Evolutionary conservation across 2,888 invertebrate genomes (phyloP), one percentile per base, ranked within the genome.

Genomic region (Hoplodrina ambigua): DNA sequence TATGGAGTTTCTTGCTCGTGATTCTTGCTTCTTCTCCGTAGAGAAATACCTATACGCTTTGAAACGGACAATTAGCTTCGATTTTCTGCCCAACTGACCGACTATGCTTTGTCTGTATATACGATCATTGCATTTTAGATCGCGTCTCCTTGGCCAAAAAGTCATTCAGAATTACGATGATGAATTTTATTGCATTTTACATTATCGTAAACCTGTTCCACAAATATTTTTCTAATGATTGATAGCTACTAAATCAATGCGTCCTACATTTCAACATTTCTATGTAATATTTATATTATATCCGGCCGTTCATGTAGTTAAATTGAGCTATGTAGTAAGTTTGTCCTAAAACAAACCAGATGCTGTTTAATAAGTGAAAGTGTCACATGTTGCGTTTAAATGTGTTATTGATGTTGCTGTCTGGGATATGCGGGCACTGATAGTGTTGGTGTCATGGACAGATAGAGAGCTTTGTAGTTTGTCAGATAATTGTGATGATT

Each of bases 341-440:
- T 33, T 62, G 44, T 69, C 46, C 17, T 62, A 72, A 68, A 74
- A 78, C 68, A 72, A 64, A 65, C 65, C 74, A 75, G 54, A 74
- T 78, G 72, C 61, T 30, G 69, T 61, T 69, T 57, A 61, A 53
- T 56, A 57, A 83, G 83, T 78, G 85, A 84, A 84, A 84, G 84
- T 83, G 78, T 76, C 77, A 68, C 69, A 72, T 74, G 72, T 55
- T 60, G 8, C 8, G 59, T 74, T 77, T 59, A 74, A 80, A 63
- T 72, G 62, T 69, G 75, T 80, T 73, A 81, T 84, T 84, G 78
- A 78, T 73, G 72, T 69, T 58, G 20, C 59, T 60, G 75, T 57
- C 49, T 55, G 78, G 49, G 46, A 55, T 46, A 84, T 84, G 84
- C 84, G 85, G 84, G 84, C 53, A 41, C 44, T 56, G 17, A 19